Conservation (phyloP, 1,140 invertebrate genomes). For the Pollicipes pollicipes region DNA sequence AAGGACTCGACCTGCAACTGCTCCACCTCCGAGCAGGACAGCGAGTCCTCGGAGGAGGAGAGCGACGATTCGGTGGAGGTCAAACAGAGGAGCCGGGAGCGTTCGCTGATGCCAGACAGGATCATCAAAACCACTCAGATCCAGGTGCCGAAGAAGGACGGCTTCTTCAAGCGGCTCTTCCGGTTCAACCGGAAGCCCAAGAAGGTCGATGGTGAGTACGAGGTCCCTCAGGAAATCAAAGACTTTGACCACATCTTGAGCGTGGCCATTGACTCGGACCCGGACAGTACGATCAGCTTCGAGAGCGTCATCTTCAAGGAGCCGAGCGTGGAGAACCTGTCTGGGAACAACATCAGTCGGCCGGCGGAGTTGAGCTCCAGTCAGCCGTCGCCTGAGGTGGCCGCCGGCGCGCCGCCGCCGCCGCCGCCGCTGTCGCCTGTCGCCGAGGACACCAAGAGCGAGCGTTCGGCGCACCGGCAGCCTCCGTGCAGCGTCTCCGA, state of each 20-base stretch:
- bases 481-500: background rate
- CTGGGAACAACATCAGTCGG: background rate
- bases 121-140: slow-evolving; percentile 5
- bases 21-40: background rate
- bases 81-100: background rate
- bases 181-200: slow-evolving; percentile 4
- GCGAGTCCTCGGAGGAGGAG: background rate
- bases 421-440: too few relatives aligned
- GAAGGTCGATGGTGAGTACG: background rate
- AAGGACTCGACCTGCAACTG: background rate
- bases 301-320: slow-evolving; percentile 21
- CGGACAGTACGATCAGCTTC: slow-evolving; percentile 20
- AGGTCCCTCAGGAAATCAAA: background rate
- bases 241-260: background rate
- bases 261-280: slow-evolving; percentile 15
- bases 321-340: slow-evolving; percentile 4
- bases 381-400: background rate
- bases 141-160: background rate
- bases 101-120: background rate
- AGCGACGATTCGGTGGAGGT: background rate
- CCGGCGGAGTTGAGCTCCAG: too few relatives aligned
- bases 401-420: too few relatives aligned
- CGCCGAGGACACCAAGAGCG: background rate
- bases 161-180: background rate
- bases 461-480: too few relatives aligned